These are phyloP conservation scores for Busseola fusca DNA, from an alignment of 2,888 invertebrate genomes.

Conservation along the genomic window DNA sequence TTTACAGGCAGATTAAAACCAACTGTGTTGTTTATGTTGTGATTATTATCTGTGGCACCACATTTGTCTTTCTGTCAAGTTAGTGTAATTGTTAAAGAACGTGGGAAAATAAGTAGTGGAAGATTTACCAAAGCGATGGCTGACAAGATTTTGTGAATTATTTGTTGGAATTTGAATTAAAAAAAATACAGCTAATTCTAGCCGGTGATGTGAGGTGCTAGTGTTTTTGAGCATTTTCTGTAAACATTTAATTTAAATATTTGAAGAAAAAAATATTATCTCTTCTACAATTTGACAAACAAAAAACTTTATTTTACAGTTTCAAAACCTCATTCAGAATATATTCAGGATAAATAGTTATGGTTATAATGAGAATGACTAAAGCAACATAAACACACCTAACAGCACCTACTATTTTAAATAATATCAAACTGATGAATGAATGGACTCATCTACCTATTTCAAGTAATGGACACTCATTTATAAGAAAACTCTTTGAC, in stretches of 20 bases:
- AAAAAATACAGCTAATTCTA: background rate
- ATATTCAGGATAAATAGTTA: background rate
- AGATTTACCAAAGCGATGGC: background rate
- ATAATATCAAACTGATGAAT: background rate
- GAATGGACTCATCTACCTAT: constrained; percentile 1
- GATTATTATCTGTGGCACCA: constrained; percentile 34
- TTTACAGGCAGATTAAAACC: constrained; percentile 9
- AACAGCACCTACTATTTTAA: background rate
- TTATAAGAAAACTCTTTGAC: background rate
- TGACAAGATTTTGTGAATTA: background rate
- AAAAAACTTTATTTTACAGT: too few relatives aligned
- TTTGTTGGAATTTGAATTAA: background rate
- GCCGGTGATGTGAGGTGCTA: too few relatives aligned
- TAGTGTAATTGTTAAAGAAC: constrained; percentile 14
- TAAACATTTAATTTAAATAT: too few relatives aligned
- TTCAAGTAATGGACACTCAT: background rate
- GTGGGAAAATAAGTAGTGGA: constrained; percentile 24
- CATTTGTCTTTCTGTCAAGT: constrained; percentile 8
- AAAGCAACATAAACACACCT: background rate
- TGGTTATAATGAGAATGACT: constrained; percentile 7
- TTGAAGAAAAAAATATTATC: too few relatives aligned
- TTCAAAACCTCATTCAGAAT: too few relatives aligned
- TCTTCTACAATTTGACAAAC: too few relatives aligned
- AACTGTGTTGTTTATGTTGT: constrained; percentile 23
- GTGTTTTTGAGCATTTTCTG: background rate